Evolutionary conservation across 2,113 vertebrate species (phyloP).

Genomic region (Tetraodon nigroviridis): DNA sequence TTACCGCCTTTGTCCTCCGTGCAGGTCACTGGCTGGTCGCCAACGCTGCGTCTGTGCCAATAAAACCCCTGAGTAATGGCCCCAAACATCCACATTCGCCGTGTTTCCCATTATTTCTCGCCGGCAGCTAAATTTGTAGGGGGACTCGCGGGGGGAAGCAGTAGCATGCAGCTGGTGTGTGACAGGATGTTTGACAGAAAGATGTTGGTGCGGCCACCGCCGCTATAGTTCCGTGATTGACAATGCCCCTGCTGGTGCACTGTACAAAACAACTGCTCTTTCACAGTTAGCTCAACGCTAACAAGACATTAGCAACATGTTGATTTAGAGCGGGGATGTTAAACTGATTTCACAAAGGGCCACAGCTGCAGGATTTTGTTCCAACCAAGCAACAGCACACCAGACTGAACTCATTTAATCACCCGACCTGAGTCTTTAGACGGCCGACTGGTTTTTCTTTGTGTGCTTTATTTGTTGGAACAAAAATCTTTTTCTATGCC

Average conservation of each 20-base stretch:
- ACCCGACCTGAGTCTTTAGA: too few species aligned
- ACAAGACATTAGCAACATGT: background rate
- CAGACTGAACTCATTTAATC: too few species aligned
- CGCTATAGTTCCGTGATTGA: constrained; percentile 34
- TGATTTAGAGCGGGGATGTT: too few species aligned
- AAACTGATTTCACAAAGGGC: too few species aligned
- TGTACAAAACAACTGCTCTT: constrained; percentile 29
- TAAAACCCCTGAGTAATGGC: constrained; percentile 71
- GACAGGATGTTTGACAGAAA: constrained; percentile 50
- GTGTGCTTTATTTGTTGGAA: too few species aligned
- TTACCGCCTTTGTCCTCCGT: constrained; percentile 69
- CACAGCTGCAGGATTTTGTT: too few species aligned
- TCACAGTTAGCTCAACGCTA: constrained; percentile 14
- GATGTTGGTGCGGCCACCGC: constrained; percentile 37
- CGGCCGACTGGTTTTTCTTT: too few species aligned
- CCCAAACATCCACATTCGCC: constrained; percentile 68
- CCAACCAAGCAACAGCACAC: too few species aligned
- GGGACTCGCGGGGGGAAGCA: constrained; percentile 17
- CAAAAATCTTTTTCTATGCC: too few species aligned
- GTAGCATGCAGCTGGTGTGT: constrained; percentile 50
- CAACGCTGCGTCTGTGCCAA: constrained; percentile 65
- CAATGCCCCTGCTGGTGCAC: constrained; percentile 35
- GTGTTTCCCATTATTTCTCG: constrained; percentile 70
- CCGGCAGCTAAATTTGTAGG: constrained; percentile 62
- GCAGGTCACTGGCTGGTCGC: constrained; percentile 65